These are phyloP conservation scores for Setipinna tenuifilis DNA, from an alignment of 2,797 vertebrate species.

Conservation along the genomic window DNA sequence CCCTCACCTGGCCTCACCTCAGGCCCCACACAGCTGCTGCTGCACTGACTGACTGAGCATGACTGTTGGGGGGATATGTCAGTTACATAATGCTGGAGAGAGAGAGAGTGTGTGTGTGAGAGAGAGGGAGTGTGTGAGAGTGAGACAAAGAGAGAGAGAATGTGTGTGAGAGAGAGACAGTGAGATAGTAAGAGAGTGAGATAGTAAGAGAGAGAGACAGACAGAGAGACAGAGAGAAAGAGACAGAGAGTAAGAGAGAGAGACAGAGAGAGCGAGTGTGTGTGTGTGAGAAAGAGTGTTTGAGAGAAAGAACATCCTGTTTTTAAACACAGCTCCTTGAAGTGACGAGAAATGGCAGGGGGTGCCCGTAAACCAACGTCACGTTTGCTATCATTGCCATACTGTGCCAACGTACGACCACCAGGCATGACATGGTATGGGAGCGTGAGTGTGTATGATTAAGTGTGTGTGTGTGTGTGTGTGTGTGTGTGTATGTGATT, in stretches of 20 bases:
- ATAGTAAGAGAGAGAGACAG: not conserved
- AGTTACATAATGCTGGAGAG: constrained; percentile 1
- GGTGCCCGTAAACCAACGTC: not conserved
- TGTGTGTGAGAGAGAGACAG: not conserved
- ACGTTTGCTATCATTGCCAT: not conserved
- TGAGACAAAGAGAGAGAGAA: no score
- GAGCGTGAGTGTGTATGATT: no score
- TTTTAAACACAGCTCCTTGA: constrained; percentile 13
- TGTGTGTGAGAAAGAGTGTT: no score
- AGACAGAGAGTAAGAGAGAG: not conserved
- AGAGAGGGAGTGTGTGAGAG: no score
- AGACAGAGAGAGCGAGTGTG: not conserved
- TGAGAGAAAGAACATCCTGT: not conserved
- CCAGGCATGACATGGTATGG: not conserved
- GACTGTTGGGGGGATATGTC: not conserved
- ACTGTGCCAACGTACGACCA: not conserved
- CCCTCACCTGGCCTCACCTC: constrained; percentile 8
- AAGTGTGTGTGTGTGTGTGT: not conserved
- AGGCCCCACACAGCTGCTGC: not conserved
- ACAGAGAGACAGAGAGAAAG: not conserved
- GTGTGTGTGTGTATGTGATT: not conserved
- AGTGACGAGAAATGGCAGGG: not conserved
- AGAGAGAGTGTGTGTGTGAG: no score
- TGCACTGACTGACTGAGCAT: not conserved
- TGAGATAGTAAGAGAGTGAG: not conserved